Conservation (phyloP, 1,140 invertebrate genomes). For the Zophobas morio region DNA sequence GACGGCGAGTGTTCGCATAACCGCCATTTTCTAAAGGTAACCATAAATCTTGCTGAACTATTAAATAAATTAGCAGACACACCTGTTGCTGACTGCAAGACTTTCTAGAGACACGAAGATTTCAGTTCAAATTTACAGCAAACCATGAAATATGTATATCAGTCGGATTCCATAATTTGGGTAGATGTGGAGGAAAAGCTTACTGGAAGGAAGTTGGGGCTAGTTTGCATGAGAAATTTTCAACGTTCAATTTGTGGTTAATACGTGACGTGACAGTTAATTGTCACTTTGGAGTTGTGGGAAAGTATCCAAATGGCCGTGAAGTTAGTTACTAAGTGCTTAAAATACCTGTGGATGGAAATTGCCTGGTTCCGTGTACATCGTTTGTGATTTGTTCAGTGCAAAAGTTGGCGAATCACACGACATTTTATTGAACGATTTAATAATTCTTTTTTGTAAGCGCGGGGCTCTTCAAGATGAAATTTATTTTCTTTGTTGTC, state of each 20-base stretch:
- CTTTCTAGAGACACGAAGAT: background rate
- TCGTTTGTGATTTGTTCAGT: too few relatives aligned
- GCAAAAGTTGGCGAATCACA: too few relatives aligned
- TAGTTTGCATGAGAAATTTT: background rate
- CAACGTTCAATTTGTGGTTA: background rate
- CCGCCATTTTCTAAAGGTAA: constrained; percentile 12
- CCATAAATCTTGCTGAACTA: background rate
- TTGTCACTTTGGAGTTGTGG: too few relatives aligned
- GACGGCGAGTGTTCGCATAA: constrained; percentile 1
- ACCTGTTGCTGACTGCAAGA: constrained; percentile 36
- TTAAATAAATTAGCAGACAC: constrained; percentile 36
- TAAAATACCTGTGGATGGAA: too few relatives aligned
- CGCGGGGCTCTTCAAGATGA: too few relatives aligned
- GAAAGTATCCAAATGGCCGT: too few relatives aligned
- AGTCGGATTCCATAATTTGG: constrained; percentile 8
- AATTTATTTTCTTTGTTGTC: too few relatives aligned
- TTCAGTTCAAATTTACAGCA: constrained; percentile 6
- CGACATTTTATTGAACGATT: too few relatives aligned
- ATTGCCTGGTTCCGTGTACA: too few relatives aligned
- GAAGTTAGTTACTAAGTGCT: too few relatives aligned
- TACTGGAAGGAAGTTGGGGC: constrained; percentile 1
- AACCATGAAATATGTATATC: constrained; percentile 31
- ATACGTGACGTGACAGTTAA: background rate
- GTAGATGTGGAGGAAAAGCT: background rate
- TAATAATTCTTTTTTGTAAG: too few relatives aligned